Base-by-base conservation (phyloP, 1,140 invertebrate species). In the Nasonia giraulti region DNA sequence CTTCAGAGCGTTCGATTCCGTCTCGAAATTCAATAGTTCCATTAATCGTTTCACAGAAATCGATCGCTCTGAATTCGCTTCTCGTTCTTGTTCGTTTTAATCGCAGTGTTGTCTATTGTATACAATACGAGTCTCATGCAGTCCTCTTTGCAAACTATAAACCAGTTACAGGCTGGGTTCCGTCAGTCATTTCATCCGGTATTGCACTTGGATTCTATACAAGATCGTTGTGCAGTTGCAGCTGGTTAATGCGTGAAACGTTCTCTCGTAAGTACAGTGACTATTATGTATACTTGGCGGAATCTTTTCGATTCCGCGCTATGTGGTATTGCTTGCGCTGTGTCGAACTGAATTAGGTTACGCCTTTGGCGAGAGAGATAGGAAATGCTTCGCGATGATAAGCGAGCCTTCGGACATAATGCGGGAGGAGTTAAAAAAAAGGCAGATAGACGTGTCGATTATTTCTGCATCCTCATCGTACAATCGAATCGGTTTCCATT, bases 321-420 rank as follows among this genome's bases (percentile, higher is more conserved):
- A 17, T 17, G 55, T 62, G 55, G 20, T 20, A n/a, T 62, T 62
- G 55, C 55, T 62, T 62, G 55, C 55, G 55, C 55, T 62, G 55
- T 62, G 55, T 62, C 55, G 20, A 62, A n/a, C 17, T 20, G 20
- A 62, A 62, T 62, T 62, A n/a, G 55, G 55, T 62, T 62, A n/a
- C 55, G 20, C 55, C 55, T 62, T 62, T 62, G 20, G 55, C 55
- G 55, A 62, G 55, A 62, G 55, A 7, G 33, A 37, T 37, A 37
- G 55, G 55, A 62, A 62, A 62, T 62, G 55, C 55, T 62, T n/a
- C 68, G 31, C 68, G 68, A 31, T 71, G 31, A 71, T 62, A 71
- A 71, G 23, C 68, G 68, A 71, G 68, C 68, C 31, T 71, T 71
- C 23, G 23, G 68, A 71, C 68, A 31, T 71, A 11, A 66, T 31